Conservation (phyloP, 2,888 invertebrate genomes). For the Trimorus sp. region DNA sequence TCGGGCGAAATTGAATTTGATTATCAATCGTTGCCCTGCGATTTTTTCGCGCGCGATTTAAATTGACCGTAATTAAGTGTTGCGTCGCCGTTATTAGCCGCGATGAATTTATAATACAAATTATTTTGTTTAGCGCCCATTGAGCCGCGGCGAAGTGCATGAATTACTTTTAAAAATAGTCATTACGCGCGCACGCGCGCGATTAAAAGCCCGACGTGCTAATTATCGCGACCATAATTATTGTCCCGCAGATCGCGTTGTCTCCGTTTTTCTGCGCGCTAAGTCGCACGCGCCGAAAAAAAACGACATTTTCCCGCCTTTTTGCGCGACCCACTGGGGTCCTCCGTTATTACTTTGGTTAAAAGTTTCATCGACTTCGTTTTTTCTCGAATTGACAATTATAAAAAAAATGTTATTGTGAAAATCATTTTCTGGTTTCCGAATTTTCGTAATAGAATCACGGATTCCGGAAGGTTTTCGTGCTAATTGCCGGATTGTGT, state of each 20-base stretch:
- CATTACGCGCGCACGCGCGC: conserved; percentile 46
- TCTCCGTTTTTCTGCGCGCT: conserved; percentile 18
- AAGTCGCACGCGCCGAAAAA: neutral
- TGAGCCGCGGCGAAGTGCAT: conserved; percentile 33
- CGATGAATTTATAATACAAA: conserved; percentile 49
- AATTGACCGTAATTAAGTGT: conserved; percentile 50
- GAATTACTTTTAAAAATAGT: conserved; percentile 60
- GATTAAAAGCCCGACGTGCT: conserved; percentile 41
- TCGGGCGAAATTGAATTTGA: no score
- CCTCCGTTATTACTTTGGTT: no score
- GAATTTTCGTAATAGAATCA: no score
- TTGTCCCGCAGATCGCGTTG: conserved; percentile 40
- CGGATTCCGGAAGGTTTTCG: no score
- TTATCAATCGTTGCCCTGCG: no score
- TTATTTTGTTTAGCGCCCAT: conserved; percentile 55
- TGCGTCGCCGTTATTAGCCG: conserved; percentile 21
- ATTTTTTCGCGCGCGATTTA: neutral
- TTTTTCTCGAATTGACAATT: no score
- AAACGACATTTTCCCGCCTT: no score
- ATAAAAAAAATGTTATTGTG: no score
- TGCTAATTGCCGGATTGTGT: no score
- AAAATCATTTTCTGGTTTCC: no score
- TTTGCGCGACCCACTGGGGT: no score
- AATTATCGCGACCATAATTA: conserved; percentile 52
- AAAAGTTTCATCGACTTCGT: no score